Evolutionary conservation across 2,888 invertebrate species (phyloP).

Genomic region (Drosophila monieri): DNA sequence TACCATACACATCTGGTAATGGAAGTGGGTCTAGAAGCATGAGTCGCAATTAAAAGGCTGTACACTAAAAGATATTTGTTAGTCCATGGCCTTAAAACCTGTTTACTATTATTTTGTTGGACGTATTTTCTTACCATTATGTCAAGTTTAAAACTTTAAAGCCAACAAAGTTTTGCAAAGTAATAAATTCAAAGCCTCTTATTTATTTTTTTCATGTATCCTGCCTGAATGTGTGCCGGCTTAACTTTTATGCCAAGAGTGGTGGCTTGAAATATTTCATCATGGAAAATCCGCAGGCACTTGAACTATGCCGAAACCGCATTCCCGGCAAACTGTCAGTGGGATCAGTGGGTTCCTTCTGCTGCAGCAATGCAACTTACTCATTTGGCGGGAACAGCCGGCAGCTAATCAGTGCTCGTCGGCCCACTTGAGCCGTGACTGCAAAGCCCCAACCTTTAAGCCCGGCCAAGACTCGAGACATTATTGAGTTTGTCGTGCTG

Average conservation of each 20-base stretch:
- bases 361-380: conserved; percentile 3
- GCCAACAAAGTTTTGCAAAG: neutral
- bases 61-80: conserved; percentile 3
- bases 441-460: neutral
- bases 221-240: conserved; percentile 3
- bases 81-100: neutral
- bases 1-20: neutral
- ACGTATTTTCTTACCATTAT: neutral
- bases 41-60: conserved; percentile 27
- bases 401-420: conserved; percentile 43
- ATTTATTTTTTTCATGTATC: neutral
- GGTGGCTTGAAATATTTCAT: conserved; percentile 15
- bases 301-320: conserved; percentile 25
- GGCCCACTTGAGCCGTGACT: conserved; percentile 45
- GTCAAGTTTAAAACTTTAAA: neutral
- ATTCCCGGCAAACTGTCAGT: conserved; percentile 7
- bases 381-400: conserved; percentile 30
- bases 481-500: conserved; percentile 43
- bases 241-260: neutral
- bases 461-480: conserved; percentile 16
- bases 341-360: conserved; percentile 12
- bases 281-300: conserved; percentile 24
- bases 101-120: neutral
- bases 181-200: neutral
- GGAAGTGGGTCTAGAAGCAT: conserved; percentile 6